These are phyloP conservation scores for Lepidothrix coronata DNA, from an alignment of 2,113 vertebrate species.

Conservation along the genomic window DNA sequence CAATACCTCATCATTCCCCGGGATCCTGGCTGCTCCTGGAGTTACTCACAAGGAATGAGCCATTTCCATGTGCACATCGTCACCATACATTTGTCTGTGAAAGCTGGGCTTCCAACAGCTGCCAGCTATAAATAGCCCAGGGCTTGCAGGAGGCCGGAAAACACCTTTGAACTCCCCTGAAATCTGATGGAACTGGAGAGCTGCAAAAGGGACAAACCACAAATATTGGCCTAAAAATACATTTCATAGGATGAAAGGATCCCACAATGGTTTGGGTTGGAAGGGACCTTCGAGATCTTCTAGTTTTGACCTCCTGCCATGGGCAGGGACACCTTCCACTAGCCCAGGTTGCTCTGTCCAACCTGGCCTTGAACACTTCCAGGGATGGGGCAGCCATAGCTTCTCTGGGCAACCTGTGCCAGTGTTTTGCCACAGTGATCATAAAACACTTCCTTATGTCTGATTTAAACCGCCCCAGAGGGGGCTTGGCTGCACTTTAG, in stretches of 20 bases:
- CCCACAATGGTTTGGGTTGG: neutral
- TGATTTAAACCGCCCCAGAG: accelerated
- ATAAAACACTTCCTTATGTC: neutral
- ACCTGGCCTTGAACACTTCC: neutral
- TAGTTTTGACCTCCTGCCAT: neutral
- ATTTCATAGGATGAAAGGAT: neutral
- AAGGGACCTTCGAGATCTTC: neutral
- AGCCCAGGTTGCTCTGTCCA: accelerated
- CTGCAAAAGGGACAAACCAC: neutral
- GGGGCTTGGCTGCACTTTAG: neutral
- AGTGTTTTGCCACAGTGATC: neutral
- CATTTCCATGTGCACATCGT: neutral
- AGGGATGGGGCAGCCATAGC: neutral
- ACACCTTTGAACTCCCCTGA: neutral
- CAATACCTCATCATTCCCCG: accelerated
- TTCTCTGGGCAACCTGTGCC: neutral
- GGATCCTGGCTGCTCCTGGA: neutral
- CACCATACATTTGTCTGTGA: accelerated
- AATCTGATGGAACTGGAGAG: neutral
- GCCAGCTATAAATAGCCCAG: neutral
- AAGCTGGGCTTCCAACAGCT: neutral
- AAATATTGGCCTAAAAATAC: neutral
- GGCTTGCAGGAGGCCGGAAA: neutral
- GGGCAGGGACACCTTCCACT: neutral
- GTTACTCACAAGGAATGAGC: neutral